These are phyloP conservation scores for Dryas iulia DNA, from an alignment of 1,140 invertebrate species.

Conservation along the genomic window DNA sequence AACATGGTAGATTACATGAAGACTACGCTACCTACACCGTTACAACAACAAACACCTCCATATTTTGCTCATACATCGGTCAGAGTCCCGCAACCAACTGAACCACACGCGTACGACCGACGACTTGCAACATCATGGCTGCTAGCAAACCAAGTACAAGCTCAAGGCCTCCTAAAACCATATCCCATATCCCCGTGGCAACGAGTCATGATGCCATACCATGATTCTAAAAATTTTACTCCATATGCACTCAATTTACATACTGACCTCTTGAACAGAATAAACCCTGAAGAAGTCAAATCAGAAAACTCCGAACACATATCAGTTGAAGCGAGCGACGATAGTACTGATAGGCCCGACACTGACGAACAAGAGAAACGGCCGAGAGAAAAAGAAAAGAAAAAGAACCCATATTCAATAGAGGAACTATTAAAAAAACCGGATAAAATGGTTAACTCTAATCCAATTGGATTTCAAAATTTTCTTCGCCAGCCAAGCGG, in stretches of 20 bases:
- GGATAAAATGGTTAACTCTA: slow-evolving; percentile 77
- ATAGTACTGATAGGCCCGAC: slow-evolving; percentile 83
- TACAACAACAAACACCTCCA: slow-evolving; percentile 56
- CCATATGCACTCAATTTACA: slow-evolving; percentile 65
- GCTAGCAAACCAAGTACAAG: slow-evolving; percentile 76
- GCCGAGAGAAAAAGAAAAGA: slow-evolving; percentile 81
- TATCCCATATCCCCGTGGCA: slow-evolving; percentile 79
- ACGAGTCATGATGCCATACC: slow-evolving; percentile 79
- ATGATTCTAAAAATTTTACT: slow-evolving; percentile 64
- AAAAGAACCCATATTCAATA: slow-evolving; percentile 92
- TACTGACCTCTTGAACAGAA: slow-evolving; percentile 59
- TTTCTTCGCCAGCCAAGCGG: slow-evolving; percentile 72
- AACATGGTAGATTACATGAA: slow-evolving; percentile 73
- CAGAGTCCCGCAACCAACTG: slow-evolving; percentile 53
- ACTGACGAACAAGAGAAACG: slow-evolving; percentile 78
- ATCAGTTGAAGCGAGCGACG: slow-evolving; percentile 82
- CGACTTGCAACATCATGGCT: slow-evolving; percentile 82
- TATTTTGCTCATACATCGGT: slow-evolving; percentile 73
- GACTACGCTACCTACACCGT: slow-evolving; percentile 47
- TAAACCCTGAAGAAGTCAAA: slow-evolving; percentile 68
- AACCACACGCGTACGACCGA: slow-evolving; percentile 67
- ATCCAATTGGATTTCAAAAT: slow-evolving; percentile 58
- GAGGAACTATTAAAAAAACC: slow-evolving; percentile 92
- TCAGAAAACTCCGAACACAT: slow-evolving; percentile 72
- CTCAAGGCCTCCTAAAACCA: slow-evolving; percentile 66